Evolutionary conservation across 2,888 invertebrate species (phyloP), one percentile per base, ranked within the genome.

Genomic region (Platynereis dumerilii): DNA sequence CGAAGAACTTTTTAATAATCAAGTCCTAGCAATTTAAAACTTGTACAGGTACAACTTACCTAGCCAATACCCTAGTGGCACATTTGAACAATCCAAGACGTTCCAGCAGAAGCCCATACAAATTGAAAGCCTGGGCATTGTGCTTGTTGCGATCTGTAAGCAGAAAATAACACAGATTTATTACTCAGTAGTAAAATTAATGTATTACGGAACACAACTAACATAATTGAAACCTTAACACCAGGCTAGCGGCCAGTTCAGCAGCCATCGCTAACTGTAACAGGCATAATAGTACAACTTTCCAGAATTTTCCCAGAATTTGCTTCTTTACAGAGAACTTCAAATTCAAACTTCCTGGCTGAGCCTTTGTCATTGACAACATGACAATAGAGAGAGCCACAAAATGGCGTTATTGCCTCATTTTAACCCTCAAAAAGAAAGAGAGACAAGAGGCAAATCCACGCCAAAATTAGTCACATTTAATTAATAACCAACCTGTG

Each of bases 71-170:
- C 1, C 87, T 83, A 17, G 87, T 85, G 1, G 94, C 90, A 56
- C 87, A 86, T 58, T 78, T 83, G 74, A 84, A 87, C 65, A 87
- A 85, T 42, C 84, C 86, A 81, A 86, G 87, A 73, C 88, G 88
- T 83, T 92, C 92, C 78, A 89, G 86, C 67, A 93, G 83, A 65
- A 92, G 86, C 34, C 92, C 93, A 66, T 90, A 86, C 80, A 91
- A 88, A 78, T 92, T 92, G 81, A 87, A 88, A 10, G 91, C 91
- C 80, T 88, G 89, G 17, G 89, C 82, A 84, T 90, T 87, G 53
- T 87, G 81, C 28, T 88, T 87, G 78, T 89, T 86, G 74, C 87
- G 85, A 78, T 87, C 89, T 89, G 74, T 20, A 65, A 28, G 60
- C 58, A 39, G 45, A 63, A n/a, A 56, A 15, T 55, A 27, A 48